phyloP scores from a whole-genome alignment of 2,113 vertebrate genomes.

The Neofelis nebulosa region DNA sequence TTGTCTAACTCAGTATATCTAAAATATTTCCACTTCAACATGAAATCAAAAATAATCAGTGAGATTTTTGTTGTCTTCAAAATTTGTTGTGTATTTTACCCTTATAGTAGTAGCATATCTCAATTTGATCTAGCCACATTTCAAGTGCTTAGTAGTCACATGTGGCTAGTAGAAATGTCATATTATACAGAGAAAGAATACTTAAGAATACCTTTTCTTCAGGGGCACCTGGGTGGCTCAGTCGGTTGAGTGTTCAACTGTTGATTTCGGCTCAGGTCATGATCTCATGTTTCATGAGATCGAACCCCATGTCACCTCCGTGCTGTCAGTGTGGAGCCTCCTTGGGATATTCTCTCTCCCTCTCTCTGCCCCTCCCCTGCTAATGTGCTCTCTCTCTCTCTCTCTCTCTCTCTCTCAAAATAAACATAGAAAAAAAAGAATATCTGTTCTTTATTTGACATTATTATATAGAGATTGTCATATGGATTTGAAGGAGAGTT shows the following conservation, averaged over 20 bases:
- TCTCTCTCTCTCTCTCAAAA: no score
- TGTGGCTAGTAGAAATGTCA: neutral
- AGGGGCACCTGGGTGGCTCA: no score
- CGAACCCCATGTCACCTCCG: no score
- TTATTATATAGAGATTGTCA: neutral
- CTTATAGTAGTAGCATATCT: neutral
- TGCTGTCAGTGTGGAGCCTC: no score
- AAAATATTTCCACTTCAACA: conserved; percentile 32
- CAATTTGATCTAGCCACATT: neutral
- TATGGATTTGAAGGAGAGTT: neutral
- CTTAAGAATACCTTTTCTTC: neutral
- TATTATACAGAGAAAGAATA: neutral
- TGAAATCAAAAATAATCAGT: neutral
- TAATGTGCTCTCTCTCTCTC: no score
- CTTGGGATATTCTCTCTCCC: no score
- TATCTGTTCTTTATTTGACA: neutral
- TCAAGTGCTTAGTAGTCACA: neutral
- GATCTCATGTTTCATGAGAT: no score
- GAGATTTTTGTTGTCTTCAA: neutral
- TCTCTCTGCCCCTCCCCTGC: no score
- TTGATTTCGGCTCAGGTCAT: no score
- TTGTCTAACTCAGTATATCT: neutral
- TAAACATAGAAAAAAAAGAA: neutral
- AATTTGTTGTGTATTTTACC: neutral
- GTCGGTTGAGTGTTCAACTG: no score